Base-by-base conservation (phyloP, 2,113 vertebrate species). In the Peromyscus polionotus region DNA sequence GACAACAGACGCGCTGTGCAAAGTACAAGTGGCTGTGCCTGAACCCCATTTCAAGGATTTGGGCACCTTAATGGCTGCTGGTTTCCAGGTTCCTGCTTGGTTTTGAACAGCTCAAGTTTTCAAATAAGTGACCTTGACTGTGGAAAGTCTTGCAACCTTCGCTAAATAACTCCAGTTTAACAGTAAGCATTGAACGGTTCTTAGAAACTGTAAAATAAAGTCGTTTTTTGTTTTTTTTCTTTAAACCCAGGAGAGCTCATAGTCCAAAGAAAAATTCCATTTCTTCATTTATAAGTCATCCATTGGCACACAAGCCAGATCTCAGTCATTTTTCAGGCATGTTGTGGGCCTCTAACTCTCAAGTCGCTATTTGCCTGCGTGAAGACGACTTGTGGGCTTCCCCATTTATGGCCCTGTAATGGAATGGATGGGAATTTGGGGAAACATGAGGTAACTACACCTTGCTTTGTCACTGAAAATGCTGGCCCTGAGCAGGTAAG, bases 211-310 rank as follows among this genome's bases (percentile, higher is more conserved):
- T 68, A 96, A 97, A 73, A 95, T 68, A 96, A 97, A 68, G 39
- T 85, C 11, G 8, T 10, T 31, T 61, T 59, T 90, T 83, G 63
- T 63, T 45, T 33, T 45, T 59, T 16, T 83, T 83, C 84, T 68
- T 84, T 83, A 85, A 95, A 86, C 39, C 70, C 88, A 92, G 31
- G 84, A 92, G 77, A 96, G 36, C 33, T 68, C 59, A 73, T 24
- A 70, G 75, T 90, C 70, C 68, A 70, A 95, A 95, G 59, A 63
- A 91, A 96, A 80, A 87, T 76, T 94, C 77, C 90, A 88, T 96
- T 95, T 96, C 68, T 96, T 93, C 77, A 39, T 95, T 96, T 95
- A n/a, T 93, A 97, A 97, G 93, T 96, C 86, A 97, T 97, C 96
- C 81, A 88, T n/a, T 97, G 96, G 93, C 96, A 96, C 22, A 88